Conservation (phyloP, 1,140 invertebrate species). For the Helicoverpa zea region DNA sequence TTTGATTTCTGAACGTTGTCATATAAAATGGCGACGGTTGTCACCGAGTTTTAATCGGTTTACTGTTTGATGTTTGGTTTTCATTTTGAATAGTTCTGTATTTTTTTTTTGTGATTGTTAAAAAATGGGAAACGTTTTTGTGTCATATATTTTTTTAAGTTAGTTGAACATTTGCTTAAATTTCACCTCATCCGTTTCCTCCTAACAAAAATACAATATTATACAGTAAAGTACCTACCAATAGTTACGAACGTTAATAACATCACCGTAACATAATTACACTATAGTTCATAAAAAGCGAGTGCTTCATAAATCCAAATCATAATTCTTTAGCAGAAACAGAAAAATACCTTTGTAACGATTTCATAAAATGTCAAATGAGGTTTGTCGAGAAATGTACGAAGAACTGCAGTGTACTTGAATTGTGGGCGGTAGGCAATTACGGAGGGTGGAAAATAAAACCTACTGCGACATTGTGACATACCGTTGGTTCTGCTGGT, state of each 20-base stretch:
- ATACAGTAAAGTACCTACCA: background rate
- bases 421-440: slow-evolving; percentile 33
- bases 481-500: background rate
- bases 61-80: slow-evolving; percentile 22
- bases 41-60: slow-evolving; percentile 13
- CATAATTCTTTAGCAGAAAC: slow-evolving; percentile 15
- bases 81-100: slow-evolving; percentile 7
- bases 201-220: background rate
- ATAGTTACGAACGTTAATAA: slow-evolving; percentile 21
- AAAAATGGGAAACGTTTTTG: background rate
- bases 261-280: slow-evolving; percentile 21
- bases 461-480: background rate
- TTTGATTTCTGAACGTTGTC: slow-evolving; percentile 13
- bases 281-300: slow-evolving; percentile 22
- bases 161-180: no score
- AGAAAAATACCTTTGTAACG: slow-evolving; percentile 32
- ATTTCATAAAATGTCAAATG: slow-evolving; percentile 34
- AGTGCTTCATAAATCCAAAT: slow-evolving; percentile 16
- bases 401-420: slow-evolving; percentile 33
- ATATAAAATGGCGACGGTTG: slow-evolving; percentile 23
- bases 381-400: slow-evolving; percentile 21
- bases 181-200: background rate
- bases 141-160: background rate
- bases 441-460: slow-evolving; percentile 30
- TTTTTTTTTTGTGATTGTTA: background rate